Evolutionary conservation across 2,888 invertebrate species (phyloP), one percentile per base, ranked within the genome.

Genomic region (Yponomeuta plumbellus): DNA sequence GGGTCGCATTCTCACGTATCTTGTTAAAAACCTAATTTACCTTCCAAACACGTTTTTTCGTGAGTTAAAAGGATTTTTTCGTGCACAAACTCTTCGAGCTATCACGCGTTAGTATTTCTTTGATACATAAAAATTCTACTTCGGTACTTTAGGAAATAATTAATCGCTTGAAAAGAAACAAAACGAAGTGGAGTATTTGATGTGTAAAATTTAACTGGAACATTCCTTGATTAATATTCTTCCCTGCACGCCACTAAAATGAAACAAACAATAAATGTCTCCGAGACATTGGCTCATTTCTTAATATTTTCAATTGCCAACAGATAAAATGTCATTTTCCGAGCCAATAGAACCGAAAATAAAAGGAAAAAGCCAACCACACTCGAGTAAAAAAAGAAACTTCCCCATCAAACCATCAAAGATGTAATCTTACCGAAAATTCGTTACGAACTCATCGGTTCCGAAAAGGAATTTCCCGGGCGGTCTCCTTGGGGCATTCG

Each of bases 11-110:
- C 26, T 23, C 62, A 39, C 62, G 62, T 40, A 26, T 52, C 62
- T 57, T 66, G 57, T 62, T 67, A 64, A 67, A 67, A 64, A 39
- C 58, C 64, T 67, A 64, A 58, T 67, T 59, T 40, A 52, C 64
- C 56, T 62, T 62, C 20, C 11, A 62, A 62, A 59, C 59, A 21
- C 59, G 13, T 23, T 23, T 59, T 58, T 59, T 23, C 22, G 6
- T 59, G 11, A 21, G 34, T 34, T 52, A 21, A 59, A 59, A 59
- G 59, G 22, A 11, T 22, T 59, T 59, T 59, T 5, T 21, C 58
- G 11, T 11, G 59, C 58, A 4, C 44, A 5, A 13, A 52, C 34
- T 52, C 17, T 52, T 52, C 17, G 44, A 17, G 44, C 34, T 26
- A 26, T 34, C 34, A 8, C 13, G 44, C 17, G 44, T 52, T 52